phyloP scores from a whole-genome alignment of 2,797 vertebrate species.

The Coregonus ussuriensis region DNA sequence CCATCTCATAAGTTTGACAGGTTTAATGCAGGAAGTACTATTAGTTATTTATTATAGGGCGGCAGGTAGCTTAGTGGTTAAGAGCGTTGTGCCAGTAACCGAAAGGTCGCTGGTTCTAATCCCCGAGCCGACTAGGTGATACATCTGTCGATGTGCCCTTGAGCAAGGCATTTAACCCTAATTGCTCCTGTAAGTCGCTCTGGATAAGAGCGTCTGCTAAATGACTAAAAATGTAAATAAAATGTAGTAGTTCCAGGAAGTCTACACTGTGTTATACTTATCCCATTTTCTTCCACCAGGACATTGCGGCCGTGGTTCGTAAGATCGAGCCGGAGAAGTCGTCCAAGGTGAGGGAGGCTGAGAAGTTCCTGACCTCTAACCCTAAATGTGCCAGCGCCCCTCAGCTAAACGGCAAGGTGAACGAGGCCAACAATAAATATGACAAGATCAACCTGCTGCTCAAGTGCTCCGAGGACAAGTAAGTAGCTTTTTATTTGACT shows the following conservation, averaged over 20 bases:
- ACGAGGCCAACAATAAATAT: constrained; percentile 83
- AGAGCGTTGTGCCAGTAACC: no score
- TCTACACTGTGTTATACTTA: neutral
- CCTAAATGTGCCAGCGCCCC: constrained; percentile 77
- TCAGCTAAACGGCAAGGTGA: constrained; percentile 83
- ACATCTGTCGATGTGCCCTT: no score
- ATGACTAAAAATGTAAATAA: no score
- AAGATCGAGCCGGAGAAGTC: constrained; percentile 86
- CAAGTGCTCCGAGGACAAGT: constrained; percentile 89
- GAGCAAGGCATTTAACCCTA: no score
- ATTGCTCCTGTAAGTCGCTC: no score
- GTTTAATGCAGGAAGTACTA: no score
- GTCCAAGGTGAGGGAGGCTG: constrained; percentile 79
- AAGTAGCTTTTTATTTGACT: constrained; percentile 32
- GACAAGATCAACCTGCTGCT: constrained; percentile 84
- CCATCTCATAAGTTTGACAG: no score
- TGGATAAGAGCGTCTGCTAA: no score
- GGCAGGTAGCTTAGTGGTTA: no score
- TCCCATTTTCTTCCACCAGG: constrained; percentile 69
- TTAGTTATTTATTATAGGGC: no score
- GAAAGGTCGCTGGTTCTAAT: no score
- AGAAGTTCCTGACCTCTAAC: constrained; percentile 80
- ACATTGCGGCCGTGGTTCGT: constrained; percentile 79
- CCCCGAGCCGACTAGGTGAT: no score
- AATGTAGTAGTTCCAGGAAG: neutral